Base-by-base conservation (phyloP, 2,797 vertebrate genomes). In the Urocyon cinereoargenteus region DNA sequence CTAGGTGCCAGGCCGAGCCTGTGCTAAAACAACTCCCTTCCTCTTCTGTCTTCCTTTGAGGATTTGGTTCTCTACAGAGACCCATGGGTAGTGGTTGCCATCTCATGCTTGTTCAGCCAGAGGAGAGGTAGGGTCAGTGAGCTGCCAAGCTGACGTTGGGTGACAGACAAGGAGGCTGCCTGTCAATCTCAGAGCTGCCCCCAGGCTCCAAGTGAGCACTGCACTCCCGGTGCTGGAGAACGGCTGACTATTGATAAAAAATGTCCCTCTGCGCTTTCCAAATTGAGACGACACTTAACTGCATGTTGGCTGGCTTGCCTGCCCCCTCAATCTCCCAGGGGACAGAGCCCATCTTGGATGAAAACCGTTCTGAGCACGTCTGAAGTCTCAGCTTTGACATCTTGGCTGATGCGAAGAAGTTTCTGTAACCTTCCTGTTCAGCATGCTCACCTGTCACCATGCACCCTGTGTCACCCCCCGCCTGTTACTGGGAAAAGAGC, bases 201-300 rank as follows among this genome's bases (percentile, higher is more conserved):
- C 77, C 77, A 57, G 97, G 96, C 97, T 95, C 72, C 19, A 12
- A 91, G 77, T 62, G 53, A 97, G 88, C 90, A 36, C 73, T 21
- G 57, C 61, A 62, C 61, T 96, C 61, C 92, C 64, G 11, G 81
- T 96, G 94, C 92, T 81, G 19, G 72, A 72, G 94, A 96, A 95
- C 0, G 5, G 89, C 92, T 97, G 96, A 97, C 89, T 96, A 84
- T 96, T 90, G 95, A 92, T 97, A 49, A 94, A 94, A 97, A 84
- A 89, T 12, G 79, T 94, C 77, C 90, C 81, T 93, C 87, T 96
- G 72, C 8, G 9, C 93, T 96, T 97, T 97, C 97, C 97, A 97
- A 97, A 97, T 97, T 95, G 97, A 98, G 96, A 95, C 13, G 62
- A 96, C 97, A 94, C 97, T 97, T 97, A 92, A 96, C 93, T 82